Conservation (phyloP, 2,888 invertebrate species). For the Drosophila koepferae region DNA sequence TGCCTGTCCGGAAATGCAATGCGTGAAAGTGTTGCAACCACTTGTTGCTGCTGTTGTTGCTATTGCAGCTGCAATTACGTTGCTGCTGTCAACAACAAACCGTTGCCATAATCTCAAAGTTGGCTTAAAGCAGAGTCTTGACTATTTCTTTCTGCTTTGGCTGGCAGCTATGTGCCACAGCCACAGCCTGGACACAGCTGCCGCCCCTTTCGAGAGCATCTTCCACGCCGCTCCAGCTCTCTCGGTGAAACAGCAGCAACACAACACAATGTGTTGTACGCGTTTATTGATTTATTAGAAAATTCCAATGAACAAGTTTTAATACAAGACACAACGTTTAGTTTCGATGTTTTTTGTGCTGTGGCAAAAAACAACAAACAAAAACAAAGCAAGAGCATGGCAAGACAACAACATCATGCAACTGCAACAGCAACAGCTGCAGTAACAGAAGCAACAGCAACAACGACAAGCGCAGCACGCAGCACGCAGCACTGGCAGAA, state of each 20-base stretch:
- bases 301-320: constrained; percentile 83
- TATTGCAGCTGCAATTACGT: constrained; percentile 56
- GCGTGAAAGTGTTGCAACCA: constrained; percentile 67
- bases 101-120: constrained; percentile 74
- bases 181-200: constrained; percentile 36
- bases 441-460: not conserved
- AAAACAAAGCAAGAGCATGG: constrained; percentile 49
- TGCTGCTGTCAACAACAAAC: constrained; percentile 35
- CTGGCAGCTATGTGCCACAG: constrained; percentile 68
- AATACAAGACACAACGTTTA: constrained; percentile 64
- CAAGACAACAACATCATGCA: constrained; percentile 14
- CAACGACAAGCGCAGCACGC: constrained; percentile 19
- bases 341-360: constrained; percentile 40
- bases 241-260: not conserved
- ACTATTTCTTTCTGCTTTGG: constrained; percentile 29
- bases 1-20: constrained; percentile 61
- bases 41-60: constrained; percentile 29
- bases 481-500: constrained; percentile 50
- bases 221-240: constrained; percentile 11
- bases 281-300: constrained; percentile 84
- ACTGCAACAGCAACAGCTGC: constrained; percentile 25
- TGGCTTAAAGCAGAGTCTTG: constrained; percentile 26
- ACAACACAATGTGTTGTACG: constrained; percentile 72
- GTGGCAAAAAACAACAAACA: constrained; percentile 39
- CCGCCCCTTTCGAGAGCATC: constrained; percentile 44